Evolutionary conservation across 2,888 invertebrate genomes (phyloP).

Genomic region (Drosophila eohydei): DNA sequence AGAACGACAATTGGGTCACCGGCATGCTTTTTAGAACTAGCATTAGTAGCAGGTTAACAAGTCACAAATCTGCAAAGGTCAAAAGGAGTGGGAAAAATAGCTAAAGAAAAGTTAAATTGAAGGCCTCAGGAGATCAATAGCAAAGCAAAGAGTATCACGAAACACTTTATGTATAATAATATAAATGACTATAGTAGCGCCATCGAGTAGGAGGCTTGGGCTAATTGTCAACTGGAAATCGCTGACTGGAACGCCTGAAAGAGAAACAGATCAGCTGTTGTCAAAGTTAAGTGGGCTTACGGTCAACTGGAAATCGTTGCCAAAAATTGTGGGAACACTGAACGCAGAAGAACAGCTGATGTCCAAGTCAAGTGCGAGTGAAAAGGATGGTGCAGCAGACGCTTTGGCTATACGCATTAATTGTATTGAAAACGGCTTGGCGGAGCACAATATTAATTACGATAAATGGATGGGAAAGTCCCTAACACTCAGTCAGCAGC

Average conservation of each 20-base stretch:
- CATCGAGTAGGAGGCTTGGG: constrained; percentile 5
- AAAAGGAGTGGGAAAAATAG: not conserved
- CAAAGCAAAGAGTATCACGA: not conserved
- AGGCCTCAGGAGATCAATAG: not conserved
- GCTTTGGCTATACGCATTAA: constrained; percentile 2
- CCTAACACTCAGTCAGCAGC: not conserved
- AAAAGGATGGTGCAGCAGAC: constrained; percentile 3
- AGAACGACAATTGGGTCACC: constrained; percentile 14
- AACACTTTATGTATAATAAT: not conserved
- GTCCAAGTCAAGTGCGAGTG: not conserved
- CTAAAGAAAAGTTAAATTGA: not conserved
- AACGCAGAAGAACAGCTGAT: constrained; percentile 1
- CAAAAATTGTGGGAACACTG: not conserved
- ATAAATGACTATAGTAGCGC: constrained; percentile 20
- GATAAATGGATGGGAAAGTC: constrained; percentile 1
- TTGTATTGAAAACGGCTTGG: not conserved
- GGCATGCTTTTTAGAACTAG: not conserved
- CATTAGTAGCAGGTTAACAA: not conserved
- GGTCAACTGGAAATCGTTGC: constrained; percentile 1
- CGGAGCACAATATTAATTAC: not conserved
- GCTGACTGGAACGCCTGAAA: not conserved
- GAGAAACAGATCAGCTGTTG: not conserved
- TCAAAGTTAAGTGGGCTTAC: not conserved
- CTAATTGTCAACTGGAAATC: not conserved
- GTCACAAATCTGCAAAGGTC: not conserved